Conservation (phyloP, 2,113 vertebrate species). For the Poeciliopsis retropinna region DNA sequence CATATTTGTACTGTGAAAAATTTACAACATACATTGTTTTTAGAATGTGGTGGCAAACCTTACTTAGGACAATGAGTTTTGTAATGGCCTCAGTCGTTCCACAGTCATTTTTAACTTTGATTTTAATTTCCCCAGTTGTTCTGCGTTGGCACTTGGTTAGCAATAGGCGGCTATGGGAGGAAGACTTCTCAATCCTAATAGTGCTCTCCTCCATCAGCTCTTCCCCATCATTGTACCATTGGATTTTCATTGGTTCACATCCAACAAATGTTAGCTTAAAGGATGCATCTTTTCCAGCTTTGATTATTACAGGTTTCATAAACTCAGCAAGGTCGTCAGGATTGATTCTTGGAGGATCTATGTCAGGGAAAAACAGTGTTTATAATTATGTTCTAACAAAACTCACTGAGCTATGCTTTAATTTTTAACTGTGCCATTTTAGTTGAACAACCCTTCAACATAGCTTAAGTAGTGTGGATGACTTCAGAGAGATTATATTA, state of each 20-base stretch:
- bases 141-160: slow-evolving; percentile 81
- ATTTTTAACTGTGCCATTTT: not conserved
- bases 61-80: slow-evolving; percentile 84
- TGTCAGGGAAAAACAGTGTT: not conserved
- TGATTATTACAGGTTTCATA: slow-evolving; percentile 79
- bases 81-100: slow-evolving; percentile 80
- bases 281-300: slow-evolving; percentile 78
- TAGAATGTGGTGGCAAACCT: slow-evolving; percentile 14
- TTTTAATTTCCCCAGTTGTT: slow-evolving; percentile 84
- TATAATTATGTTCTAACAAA: not conserved
- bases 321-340: slow-evolving; percentile 79
- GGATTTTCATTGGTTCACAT: slow-evolving; percentile 81
- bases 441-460: not conserved
- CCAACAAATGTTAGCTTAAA: slow-evolving; percentile 85
- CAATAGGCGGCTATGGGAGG: slow-evolving; percentile 75
- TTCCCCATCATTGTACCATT: slow-evolving; percentile 85
- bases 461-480: not conserved
- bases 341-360: slow-evolving; percentile 86
- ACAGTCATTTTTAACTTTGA: slow-evolving; percentile 86
- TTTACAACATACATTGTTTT: not conserved
- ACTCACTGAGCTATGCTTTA: not conserved
- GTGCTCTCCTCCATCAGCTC: slow-evolving; percentile 75
- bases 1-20: too few relatives aligned
- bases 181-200: slow-evolving; percentile 79
- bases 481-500: slow-evolving; percentile 38